Evolutionary conservation across 2,888 invertebrate genomes (phyloP), one percentile per base, ranked within the genome.

Genomic region (Morpho helenor): DNA sequence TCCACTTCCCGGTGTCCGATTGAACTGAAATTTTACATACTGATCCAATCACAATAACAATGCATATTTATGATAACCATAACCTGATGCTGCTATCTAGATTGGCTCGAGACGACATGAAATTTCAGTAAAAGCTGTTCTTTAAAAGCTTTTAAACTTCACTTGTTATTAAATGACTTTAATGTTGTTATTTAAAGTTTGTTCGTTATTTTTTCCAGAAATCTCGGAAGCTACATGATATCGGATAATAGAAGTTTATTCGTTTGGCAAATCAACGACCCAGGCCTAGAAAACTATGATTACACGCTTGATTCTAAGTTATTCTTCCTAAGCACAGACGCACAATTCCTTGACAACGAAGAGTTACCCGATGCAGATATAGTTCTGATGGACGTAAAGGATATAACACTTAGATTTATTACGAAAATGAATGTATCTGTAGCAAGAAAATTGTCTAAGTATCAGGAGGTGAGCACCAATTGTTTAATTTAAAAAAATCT

Each of bases 371-470:
- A 83, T 0, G 73, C 71, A 2, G 87, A 88, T 52, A 68, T 85
- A 0, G 79, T 77, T 0, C n/a, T 88, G 0, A 56, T 89, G 69
- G 89, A 89, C 60, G 81, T 77, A 0, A 87, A 86, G 57, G 88
- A 88, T 60, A 68, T 89, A 8, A 75, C 79, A 0, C 66, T 89
- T 8, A 88, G 80, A 68, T 83, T 87, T 47, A 52, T 83, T 61
- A 92, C 80, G 49, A 95, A 94, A 56, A 93, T 94, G 68, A 92
- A 94, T 72, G 73, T 94, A 22, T 93, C 94, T 0, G 71, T 94
- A 57, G 94, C 94, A 0, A 93, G 91, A 66, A 85, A 92, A 65
- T 85, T 94, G 45, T 79, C 92, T 4, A 92, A 93, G 67, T 94
- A 94, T 69, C 92, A 94, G 74, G 93, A 94, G 84, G 84, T 87